A percentile compares a stretch with the other conserved stretches of the same genome.
phyloP scores from a whole-genome alignment of 2,113 vertebrate species.

The Crotophaga sulcirostris region DNA sequence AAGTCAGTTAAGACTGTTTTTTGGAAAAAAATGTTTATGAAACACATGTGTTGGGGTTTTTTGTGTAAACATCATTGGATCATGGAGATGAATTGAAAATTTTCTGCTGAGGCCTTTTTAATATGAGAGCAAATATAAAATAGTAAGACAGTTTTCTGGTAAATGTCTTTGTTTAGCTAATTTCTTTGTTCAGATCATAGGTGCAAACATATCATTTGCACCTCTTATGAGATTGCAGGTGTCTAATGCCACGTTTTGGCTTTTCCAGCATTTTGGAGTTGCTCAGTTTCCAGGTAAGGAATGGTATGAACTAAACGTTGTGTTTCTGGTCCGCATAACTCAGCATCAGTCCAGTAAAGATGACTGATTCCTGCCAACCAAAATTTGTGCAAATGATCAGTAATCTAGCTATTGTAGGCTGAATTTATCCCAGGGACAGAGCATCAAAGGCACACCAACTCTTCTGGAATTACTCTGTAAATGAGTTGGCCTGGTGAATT shows the following conservation, averaged over 20 bases:
- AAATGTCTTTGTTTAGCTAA: background rate
- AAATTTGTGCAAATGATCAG: background rate
- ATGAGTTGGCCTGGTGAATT: background rate
- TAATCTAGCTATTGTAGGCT: background rate
- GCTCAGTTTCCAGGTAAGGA: background rate
- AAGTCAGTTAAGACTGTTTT: background rate
- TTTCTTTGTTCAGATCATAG: background rate
- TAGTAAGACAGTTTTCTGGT: background rate
- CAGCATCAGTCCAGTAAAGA: background rate
- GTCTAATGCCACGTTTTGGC: background rate
- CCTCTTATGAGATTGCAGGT: background rate
- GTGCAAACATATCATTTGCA: background rate
- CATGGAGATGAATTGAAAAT: background rate
- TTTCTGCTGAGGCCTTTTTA: background rate
- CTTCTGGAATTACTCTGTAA: background rate
- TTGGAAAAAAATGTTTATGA: background rate
- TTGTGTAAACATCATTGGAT: background rate
- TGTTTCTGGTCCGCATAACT: background rate
- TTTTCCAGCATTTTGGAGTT: background rate
- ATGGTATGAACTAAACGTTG: background rate
- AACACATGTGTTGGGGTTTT: accelerated
- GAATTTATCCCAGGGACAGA: background rate
- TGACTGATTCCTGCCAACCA: background rate
- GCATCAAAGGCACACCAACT: background rate
- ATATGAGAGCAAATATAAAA: background rate